Evolutionary conservation across 2,888 invertebrate species (phyloP).

Genomic region (Clostera curtula): DNA sequence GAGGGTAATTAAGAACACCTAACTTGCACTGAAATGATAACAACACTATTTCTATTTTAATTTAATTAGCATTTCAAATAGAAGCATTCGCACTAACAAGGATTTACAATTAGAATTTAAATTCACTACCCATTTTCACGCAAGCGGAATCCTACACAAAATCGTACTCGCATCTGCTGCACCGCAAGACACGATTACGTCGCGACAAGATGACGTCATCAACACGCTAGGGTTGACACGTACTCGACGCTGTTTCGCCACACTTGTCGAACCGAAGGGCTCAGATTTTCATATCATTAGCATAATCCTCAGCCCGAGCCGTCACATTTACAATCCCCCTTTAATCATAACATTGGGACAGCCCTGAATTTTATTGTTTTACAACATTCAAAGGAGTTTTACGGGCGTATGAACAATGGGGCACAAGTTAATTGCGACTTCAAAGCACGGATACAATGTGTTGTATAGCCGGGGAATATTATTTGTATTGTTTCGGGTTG

Average conservation of each 20-base stretch:
- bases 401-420: slow-evolving; percentile 15
- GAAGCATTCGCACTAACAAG: too few species aligned
- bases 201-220: slow-evolving; percentile 35
- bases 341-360: slow-evolving; percentile 30
- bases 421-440: slow-evolving; percentile 21
- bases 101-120: too few species aligned
- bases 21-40: too few species aligned
- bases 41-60: too few species aligned
- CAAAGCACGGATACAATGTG: slow-evolving; percentile 22
- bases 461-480: slow-evolving; percentile 1
- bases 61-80: too few species aligned
- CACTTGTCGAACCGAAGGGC: slow-evolving; percentile 32
- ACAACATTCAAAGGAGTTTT: slow-evolving; percentile 13
- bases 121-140: too few species aligned
- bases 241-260: slow-evolving; percentile 25
- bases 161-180: slow-evolving; percentile 10
- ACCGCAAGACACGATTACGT: slow-evolving; percentile 28
- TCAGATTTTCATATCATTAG: slow-evolving; percentile 53
- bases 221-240: slow-evolving; percentile 23
- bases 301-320: slow-evolving; percentile 41
- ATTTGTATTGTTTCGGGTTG: not conserved
- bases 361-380: slow-evolving; percentile 22
- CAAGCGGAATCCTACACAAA: too few species aligned
- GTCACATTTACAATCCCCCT: slow-evolving; percentile 22
- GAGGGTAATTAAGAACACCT: too few species aligned